Conservation (phyloP, 2,888 invertebrate species). For the Drosophila affinis region DNA sequence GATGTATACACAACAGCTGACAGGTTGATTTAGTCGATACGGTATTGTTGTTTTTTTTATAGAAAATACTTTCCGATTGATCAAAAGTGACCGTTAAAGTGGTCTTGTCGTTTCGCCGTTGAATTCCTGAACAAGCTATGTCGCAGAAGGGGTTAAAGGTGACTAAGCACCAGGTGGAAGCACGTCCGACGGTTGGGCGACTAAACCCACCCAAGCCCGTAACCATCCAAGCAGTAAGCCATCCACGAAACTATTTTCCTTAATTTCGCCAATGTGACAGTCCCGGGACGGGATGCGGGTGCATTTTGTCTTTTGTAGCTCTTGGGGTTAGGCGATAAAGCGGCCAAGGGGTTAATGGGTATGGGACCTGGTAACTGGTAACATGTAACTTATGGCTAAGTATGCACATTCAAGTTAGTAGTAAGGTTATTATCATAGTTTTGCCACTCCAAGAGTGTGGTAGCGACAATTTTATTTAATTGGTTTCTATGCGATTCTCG, state of each 20-base stretch:
- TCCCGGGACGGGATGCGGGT: background rate
- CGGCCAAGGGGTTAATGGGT: conserved; percentile 16
- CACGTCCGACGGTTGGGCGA: conserved; percentile 6
- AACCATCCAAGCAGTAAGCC: background rate
- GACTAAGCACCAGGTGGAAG: conserved; percentile 50
- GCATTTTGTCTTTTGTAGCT: background rate
- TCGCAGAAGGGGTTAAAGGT: conserved; percentile 25
- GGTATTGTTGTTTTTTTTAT: too few species aligned
- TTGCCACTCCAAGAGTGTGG: conserved; percentile 43
- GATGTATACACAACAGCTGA: too few species aligned
- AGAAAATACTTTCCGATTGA: background rate
- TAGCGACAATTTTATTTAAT: conserved; percentile 68
- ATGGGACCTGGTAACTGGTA: background rate
- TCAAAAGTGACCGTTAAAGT: background rate
- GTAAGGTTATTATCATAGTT: conserved; percentile 58
- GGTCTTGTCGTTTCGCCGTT: background rate
- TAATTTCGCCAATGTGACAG: background rate
- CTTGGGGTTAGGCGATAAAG: background rate
- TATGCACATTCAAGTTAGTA: conserved; percentile 35
- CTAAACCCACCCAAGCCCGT: background rate
- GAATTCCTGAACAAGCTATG: background rate
- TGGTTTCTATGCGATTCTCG: conserved; percentile 26
- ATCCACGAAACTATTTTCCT: background rate
- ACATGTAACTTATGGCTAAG: conserved; percentile 39
- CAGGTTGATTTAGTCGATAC: too few species aligned